Conservation (phyloP, 2,888 invertebrate genomes). For the Hypselothyrea guttata region DNA sequence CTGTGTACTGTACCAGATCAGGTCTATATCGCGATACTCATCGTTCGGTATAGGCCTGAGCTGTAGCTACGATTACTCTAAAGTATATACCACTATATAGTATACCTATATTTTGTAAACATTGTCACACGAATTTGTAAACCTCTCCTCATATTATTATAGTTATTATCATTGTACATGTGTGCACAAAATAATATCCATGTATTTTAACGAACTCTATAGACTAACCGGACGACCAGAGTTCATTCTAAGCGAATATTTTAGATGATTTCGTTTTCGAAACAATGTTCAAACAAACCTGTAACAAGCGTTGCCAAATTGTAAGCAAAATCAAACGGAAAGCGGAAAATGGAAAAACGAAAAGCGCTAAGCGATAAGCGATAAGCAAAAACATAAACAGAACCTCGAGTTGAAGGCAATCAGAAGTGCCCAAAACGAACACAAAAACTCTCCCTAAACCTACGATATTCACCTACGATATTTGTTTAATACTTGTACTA, state of each 20-base stretch:
- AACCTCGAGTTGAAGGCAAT: constrained; percentile 50
- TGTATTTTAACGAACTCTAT: constrained; percentile 7
- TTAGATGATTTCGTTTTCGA: constrained; percentile 3
- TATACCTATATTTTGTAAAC: constrained; percentile 41
- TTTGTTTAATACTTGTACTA: constrained; percentile 25
- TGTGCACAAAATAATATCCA: constrained; percentile 11
- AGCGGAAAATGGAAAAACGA: constrained; percentile 8
- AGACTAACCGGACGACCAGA: background rate
- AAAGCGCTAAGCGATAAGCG: constrained; percentile 16
- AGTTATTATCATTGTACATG: constrained; percentile 15
- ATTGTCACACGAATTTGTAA: constrained; percentile 58
- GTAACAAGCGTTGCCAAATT: constrained; percentile 78
- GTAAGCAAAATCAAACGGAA: constrained; percentile 53
- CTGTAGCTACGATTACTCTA: constrained; percentile 23
- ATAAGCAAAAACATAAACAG: constrained; percentile 30
- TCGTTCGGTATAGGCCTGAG: background rate
- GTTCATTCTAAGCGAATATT: too few species aligned
- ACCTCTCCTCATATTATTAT: constrained; percentile 45
- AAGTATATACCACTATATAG: constrained; percentile 37
- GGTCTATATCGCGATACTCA: background rate
- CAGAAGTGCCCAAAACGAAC: constrained; percentile 35
- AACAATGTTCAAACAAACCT: constrained; percentile 50
- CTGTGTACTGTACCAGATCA: constrained; percentile 6
- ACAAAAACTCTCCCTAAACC: constrained; percentile 26
- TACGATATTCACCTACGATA: constrained; percentile 54